Evolutionary conservation across 2,113 vertebrate genomes (phyloP), one percentile per base, ranked within the genome.

Genomic region (Bettongia penicillata): DNA sequence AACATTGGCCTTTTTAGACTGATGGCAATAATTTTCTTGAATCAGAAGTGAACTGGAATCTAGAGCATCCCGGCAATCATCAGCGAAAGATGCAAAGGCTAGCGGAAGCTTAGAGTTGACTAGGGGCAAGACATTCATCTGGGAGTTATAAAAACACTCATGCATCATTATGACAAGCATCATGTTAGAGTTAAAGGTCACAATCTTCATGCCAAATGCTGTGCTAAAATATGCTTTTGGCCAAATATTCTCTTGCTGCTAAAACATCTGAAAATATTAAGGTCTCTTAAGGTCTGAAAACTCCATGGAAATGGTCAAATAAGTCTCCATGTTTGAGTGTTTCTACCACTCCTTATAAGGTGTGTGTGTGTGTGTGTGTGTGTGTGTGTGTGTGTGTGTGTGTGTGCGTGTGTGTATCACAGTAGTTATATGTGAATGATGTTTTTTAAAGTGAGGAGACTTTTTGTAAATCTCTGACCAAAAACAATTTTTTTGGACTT

Each of bases 61-160:
- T 90, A 94, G 55, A 94, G 47, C 26, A 28, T 9, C 11, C 50
- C 93, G 51, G 4, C 93, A 61, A 94, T 93, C 52, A 61, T 61
- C 48, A 1, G 52, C 77, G 55, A 95, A 96, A 95, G 95, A 94
- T 96, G 48, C 89, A 95, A 96, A 97, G 68, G 92, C 94, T 53
- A 96, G 68, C 43, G 22, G 31, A 95, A 96, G 89, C 93, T 93
- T 96, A 89, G 90, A 93, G 51, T 95, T 95, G 84, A 43, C 43
- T 22, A 53, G 89, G 93, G 94, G 53, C 52, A 89, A 94, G 89
- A 94, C 19, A 43, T 91, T 50, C 14, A 90, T 24, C 3, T 31
- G 89, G 52, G 95, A 93, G 90, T 96, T 97, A 94, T 84, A 31
- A 53, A 97, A 97, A 97, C 94, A 96, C 51, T 61, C 61, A 90